These are phyloP conservation scores for Aspiorhynchus laticeps DNA, from an alignment of 2,113 vertebrate species.

Conservation along the genomic window DNA sequence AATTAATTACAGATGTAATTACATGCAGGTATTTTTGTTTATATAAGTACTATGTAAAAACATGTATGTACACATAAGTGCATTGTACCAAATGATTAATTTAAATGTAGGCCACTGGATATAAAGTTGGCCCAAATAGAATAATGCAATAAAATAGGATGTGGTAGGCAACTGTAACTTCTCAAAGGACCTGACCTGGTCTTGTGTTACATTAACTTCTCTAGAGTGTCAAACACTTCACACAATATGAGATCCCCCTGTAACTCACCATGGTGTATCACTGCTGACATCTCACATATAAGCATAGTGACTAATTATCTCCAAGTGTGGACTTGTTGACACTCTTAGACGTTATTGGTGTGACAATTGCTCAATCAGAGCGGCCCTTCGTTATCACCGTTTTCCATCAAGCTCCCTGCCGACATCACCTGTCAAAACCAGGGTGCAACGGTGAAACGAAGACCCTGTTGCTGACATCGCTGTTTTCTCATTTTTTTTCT, in stretches of 20 bases:
- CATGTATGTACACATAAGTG: too few species aligned
- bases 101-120: too few species aligned
- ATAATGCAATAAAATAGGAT: too few species aligned
- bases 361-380: slow-evolving; percentile 69
- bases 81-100: too few species aligned
- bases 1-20: too few species aligned
- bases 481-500: slow-evolving; percentile 78
- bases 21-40: too few species aligned
- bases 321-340: slow-evolving; percentile 68
- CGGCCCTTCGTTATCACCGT: slow-evolving; percentile 77
- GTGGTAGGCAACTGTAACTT: neutral
- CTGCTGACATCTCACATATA: slow-evolving; percentile 50
- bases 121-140: too few species aligned
- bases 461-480: slow-evolving; percentile 91
- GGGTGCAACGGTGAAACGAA: slow-evolving; percentile 84
- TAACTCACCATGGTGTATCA: slow-evolving; percentile 35
- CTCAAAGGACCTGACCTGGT: neutral
- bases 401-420: slow-evolving; percentile 76
- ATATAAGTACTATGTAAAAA: too few species aligned
- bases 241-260: slow-evolving; percentile 31
- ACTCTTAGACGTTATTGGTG: slow-evolving; percentile 55
- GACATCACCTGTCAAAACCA: slow-evolving; percentile 86
- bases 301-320: slow-evolving; percentile 66
- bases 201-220: neutral
- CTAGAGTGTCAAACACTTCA: neutral